These are phyloP conservation scores for Papilio helenus DNA, from an alignment of 1,140 invertebrate genomes.

Conservation along the genomic window DNA sequence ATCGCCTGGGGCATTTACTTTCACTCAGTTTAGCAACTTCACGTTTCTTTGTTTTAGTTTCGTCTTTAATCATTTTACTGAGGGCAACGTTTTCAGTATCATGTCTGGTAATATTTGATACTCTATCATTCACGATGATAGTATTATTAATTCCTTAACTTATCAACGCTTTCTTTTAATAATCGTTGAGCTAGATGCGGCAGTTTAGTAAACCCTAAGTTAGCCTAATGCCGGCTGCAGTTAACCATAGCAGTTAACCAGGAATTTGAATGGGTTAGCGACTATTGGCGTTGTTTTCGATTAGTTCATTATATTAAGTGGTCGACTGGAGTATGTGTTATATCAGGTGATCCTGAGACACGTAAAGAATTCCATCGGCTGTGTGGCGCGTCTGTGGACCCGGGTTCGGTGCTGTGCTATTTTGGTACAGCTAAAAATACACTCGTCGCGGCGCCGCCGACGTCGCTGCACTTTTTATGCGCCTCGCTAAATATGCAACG, in stretches of 20 bases:
- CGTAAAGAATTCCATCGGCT: background rate
- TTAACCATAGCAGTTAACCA: background rate
- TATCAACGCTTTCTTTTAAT: too few species aligned
- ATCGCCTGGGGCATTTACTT: constrained; percentile 8
- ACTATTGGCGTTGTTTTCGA: background rate
- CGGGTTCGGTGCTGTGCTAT: constrained; percentile 63
- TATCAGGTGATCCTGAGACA: background rate
- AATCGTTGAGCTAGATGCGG: too few species aligned
- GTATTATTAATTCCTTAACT: too few species aligned
- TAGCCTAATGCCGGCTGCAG: background rate
- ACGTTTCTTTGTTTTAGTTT: background rate
- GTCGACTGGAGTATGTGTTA: background rate
- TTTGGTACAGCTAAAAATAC: constrained; percentile 74
- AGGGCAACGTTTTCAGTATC: too few species aligned
- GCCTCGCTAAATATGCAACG: constrained; percentile 61
- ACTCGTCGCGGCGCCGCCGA: constrained; percentile 55
- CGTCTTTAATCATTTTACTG: background rate
- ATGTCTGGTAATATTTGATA: too few species aligned
- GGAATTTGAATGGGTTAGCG: background rate
- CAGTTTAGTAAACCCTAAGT: too few species aligned
- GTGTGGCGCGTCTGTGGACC: constrained; percentile 52
- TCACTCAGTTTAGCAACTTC: constrained; percentile 17
- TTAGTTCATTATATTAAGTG: background rate
- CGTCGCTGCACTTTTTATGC: constrained; percentile 73
- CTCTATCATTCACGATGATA: too few species aligned